Percentiles rank a stretch among this genome's conserved stretches.
Evolutionary conservation across 2,888 invertebrate species (phyloP).

Genomic region (Nysson spinosus): DNA sequence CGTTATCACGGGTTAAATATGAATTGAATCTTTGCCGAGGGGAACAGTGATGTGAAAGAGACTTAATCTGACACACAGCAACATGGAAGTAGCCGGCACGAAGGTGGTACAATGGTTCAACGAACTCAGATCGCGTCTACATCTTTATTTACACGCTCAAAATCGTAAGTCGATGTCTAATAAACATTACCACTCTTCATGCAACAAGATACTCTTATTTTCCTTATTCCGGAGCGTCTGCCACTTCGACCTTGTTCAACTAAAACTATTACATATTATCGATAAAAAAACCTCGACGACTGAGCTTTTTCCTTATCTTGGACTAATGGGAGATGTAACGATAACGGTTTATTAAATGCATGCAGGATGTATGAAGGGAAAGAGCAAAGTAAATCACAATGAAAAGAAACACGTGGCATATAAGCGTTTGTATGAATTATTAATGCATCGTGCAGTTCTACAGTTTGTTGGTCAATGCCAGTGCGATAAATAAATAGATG

Average conservation of each 20-base stretch:
- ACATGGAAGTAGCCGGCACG: constrained; percentile 69
- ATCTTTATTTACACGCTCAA: constrained; percentile 70
- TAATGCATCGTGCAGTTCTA: background rate
- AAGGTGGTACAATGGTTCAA: constrained; percentile 71
- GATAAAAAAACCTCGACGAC: background rate
- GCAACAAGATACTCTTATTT: background rate
- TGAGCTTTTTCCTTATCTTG: too few species aligned
- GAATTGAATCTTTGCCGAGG: constrained; percentile 25
- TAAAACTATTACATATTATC: background rate
- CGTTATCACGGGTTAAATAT: constrained; percentile 32
- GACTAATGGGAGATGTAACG: too few species aligned
- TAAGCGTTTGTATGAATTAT: background rate
- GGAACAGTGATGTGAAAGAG: constrained; percentile 36
- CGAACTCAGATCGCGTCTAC: constrained; percentile 70
- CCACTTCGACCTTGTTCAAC: too few species aligned
- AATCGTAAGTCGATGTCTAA: constrained; percentile 68
- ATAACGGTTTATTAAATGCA: too few species aligned
- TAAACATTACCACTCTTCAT: background rate
- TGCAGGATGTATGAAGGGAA: too few species aligned
- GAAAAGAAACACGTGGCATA: background rate
- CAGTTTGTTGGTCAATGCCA: background rate
- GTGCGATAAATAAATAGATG: background rate
- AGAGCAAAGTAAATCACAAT: too few species aligned
- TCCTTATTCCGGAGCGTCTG: too few species aligned
- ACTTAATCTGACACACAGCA: constrained; percentile 35